These are phyloP conservation scores for Neocrepidodera transversa DNA, from an alignment of 2,888 invertebrate species.

Conservation along the genomic window DNA sequence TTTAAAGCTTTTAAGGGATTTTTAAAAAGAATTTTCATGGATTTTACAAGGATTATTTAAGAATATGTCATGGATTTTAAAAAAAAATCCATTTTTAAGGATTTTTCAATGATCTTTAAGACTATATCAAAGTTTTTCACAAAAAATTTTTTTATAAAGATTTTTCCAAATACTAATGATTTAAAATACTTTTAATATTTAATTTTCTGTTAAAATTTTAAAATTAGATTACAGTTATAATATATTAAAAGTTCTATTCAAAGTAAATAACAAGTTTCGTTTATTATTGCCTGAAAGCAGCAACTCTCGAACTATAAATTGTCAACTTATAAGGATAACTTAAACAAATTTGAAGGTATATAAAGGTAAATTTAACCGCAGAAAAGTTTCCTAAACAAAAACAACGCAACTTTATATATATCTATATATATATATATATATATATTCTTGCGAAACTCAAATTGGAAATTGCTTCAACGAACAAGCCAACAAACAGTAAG, in stretches of 20 bases:
- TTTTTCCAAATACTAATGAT: no score
- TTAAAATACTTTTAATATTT: no score
- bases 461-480: slow-evolving; percentile 34
- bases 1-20: no score
- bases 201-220: not conserved
- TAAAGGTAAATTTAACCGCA: slow-evolving; percentile 21
- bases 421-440: no score
- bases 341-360: slow-evolving; percentile 17
- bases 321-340: slow-evolving; percentile 17
- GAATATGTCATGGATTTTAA: no score
- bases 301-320: slow-evolving; percentile 3
- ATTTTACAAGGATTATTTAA: no score
- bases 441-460: slow-evolving; percentile 32
- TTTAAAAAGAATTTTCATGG: no score
- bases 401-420: slow-evolving; percentile 28
- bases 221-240: not conserved
- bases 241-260: not conserved
- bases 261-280: not conserved
- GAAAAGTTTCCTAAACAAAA: slow-evolving; percentile 28
- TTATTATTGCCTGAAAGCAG: not conserved
- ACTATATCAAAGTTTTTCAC: no score
- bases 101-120: no score
- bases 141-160: no score
- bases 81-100: no score
- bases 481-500: slow-evolving; percentile 32